Percentiles rank a stretch among this genome's conserved stretches.
These are phyloP conservation scores for Podiceps cristatus DNA, from an alignment of 2,113 vertebrate species.

Conservation along the genomic window DNA sequence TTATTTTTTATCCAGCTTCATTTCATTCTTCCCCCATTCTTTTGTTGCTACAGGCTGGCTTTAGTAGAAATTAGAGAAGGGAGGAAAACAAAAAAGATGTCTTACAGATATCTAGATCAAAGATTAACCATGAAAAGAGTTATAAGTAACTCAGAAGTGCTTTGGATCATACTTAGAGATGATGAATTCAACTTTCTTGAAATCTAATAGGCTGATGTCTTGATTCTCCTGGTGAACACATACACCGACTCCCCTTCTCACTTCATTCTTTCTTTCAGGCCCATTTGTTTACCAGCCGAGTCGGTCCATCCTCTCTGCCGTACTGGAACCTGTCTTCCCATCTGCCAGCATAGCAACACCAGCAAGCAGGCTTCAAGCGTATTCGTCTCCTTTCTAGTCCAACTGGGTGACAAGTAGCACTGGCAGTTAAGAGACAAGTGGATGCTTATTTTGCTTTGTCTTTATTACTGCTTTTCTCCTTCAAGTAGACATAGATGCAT, in stretches of 20 bases:
- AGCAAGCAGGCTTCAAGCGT: not conserved
- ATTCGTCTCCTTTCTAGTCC: not conserved
- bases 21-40: not conserved
- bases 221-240: rapidly evolving
- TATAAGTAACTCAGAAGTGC: not conserved
- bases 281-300: not conserved
- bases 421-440: not conserved
- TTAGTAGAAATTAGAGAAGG: not conserved
- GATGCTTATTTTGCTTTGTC: not conserved
- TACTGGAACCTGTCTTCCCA: not conserved
- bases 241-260: not conserved
- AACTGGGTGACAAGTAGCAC: not conserved
- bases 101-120: not conserved
- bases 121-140: not conserved
- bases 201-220: not conserved
- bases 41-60: not conserved
- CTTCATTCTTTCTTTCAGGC: not conserved
- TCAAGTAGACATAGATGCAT: not conserved
- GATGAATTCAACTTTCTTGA: not conserved
- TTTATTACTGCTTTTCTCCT: not conserved
- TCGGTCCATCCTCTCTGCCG: not conserved
- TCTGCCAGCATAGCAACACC: not conserved
- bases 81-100: not conserved
- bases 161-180: not conserved
- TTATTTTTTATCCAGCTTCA: not conserved